Evolutionary conservation across 1,140 invertebrate species (phyloP), one percentile per base, ranked within the genome.

Genomic region (Limonius californicus): DNA sequence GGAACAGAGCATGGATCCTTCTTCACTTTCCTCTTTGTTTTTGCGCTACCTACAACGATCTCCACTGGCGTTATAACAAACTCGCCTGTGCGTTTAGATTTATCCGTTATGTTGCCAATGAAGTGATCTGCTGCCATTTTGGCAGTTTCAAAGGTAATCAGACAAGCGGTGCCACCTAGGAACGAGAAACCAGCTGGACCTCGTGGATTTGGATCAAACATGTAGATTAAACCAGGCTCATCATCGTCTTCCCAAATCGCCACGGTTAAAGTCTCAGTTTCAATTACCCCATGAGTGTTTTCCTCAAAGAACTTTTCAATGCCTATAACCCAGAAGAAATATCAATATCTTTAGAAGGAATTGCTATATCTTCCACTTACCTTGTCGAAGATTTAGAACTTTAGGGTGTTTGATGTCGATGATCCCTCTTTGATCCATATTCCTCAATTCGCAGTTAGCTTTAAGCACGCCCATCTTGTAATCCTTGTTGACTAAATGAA

Each of bases 181-280:
- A 63, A 19, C 0, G 72, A 72, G 14, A 81, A 69, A 0, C 81
- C 81, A 0, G 78, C 78, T n/a, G 78, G 69, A 1, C 79, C 80
- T 30, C 79, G 76, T 2, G 78, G 74, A 63, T 81, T 79, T 0
- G 81, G 80, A 72, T 83, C 80, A 70, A 80, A 76, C 76, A 83
- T 76, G 63, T 80, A 83, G 59, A 72, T 77, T 0, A 74, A 19
- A 6, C 14, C 74, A 0, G 66, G 59, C 1, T 64, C 59, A 15
- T 68, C 76, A 0, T 68, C 53, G 16, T 75, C 74, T n/a, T 78
- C 70, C 80, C 80, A 83, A 32, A 83, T 71, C 0, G 76, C 77
- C 39, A 78, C 73, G 0, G 78, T 77, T 50, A 77, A 68, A 12
- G 75, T 72, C 19, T 72, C 70, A 3, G 77, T 77, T 72, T 79